Evolutionary conservation across 2,797 vertebrate species (phyloP), one percentile per base, ranked within the genome.

Genomic region (Eidolon dupreanum): DNA sequence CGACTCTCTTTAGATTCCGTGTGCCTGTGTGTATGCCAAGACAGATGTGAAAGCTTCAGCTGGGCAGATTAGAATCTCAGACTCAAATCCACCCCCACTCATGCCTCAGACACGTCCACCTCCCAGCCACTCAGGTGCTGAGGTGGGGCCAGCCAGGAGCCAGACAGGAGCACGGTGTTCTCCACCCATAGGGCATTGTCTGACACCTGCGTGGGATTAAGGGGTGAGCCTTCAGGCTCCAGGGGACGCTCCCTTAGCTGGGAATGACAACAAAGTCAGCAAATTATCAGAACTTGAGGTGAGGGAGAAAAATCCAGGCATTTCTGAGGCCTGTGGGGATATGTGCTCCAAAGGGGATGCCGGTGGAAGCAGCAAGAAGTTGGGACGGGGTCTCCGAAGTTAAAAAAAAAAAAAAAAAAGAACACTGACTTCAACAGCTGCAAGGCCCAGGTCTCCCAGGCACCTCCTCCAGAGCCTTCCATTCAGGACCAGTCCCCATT

Each of bases 191-290:
- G 79, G 93, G 92, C 95, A 83, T 96, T 97, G 94, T 96, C 90
- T 95, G 95, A 98, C 97, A 98, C 97, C 90, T 98, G 97, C 3
- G 33, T 63, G 90, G 95, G 97, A 96, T 98, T 98, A 93, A 57
- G 71, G 19, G 66, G 19, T n/a, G 65, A 91, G 74, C 22, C 90
- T 77, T 51, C 24, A 22, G 92, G 71, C 90, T 94, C 59, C 46
- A 11, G 71, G 22, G 46, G 63, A 93, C 53, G 17, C 31, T 92
- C 95, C 92, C 84, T 88, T 63, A 96, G 81, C 55, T 83, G 53
- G 75, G 88, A 96, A 93, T 78, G 73, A 79, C 96, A 95, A 79
- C n/a, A 75, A 96, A 97, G 91, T 55, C 41, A 46, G 65, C 2
- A 61, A 95, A 90, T 55, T 75, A 66, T 38, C n/a, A 12, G 87